A percentile compares a stretch with the other conserved stretches of the same genome.
phyloP scores from a whole-genome alignment of 1,140 invertebrate species.

The Steinernema khuongi region DNA sequence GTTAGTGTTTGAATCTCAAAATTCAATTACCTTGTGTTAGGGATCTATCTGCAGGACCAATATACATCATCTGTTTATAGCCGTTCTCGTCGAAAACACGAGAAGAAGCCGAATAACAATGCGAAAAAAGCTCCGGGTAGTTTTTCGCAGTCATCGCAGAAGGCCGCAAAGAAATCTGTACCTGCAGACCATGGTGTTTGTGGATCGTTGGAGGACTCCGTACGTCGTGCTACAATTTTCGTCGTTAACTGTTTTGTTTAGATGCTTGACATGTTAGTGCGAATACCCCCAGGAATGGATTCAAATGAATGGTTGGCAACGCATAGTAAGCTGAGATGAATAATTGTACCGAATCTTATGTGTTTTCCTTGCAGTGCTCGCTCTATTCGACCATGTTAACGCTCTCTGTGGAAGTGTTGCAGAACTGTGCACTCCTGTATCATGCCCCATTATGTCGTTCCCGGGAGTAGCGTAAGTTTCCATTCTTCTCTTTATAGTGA shows the following conservation, averaged over 20 bases:
- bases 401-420: conserved; percentile 52
- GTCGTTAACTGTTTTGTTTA: conserved; percentile 17
- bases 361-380: conserved; percentile 45
- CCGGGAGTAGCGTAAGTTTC: conserved; percentile 44
- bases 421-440: conserved; percentile 49
- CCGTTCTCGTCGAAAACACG: conserved; percentile 18
- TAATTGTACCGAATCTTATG: neutral
- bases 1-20: conserved; percentile 17
- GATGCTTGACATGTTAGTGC: conserved; percentile 51
- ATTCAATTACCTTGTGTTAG: conserved; percentile 2
- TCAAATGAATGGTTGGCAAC: conserved; percentile 55
- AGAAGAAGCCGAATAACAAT: conserved; percentile 11
- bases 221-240: conserved; percentile 4
- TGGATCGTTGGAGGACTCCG: conserved; percentile 53
- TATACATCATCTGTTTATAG: too few species aligned
- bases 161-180: conserved; percentile 30
- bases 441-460: conserved; percentile 46
- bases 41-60: too few species aligned
- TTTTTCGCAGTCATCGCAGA: conserved; percentile 21
- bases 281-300: conserved; percentile 48
- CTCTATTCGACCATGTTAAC: conserved; percentile 55
- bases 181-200: conserved; percentile 48
- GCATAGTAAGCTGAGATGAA: conserved; percentile 39
- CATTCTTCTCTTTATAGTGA: conserved; percentile 3
- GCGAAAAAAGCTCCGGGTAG: conserved; percentile 18